These are phyloP conservation scores for Coluber constrictor DNA, from an alignment of 2,797 vertebrate species.

Conservation along the genomic window DNA sequence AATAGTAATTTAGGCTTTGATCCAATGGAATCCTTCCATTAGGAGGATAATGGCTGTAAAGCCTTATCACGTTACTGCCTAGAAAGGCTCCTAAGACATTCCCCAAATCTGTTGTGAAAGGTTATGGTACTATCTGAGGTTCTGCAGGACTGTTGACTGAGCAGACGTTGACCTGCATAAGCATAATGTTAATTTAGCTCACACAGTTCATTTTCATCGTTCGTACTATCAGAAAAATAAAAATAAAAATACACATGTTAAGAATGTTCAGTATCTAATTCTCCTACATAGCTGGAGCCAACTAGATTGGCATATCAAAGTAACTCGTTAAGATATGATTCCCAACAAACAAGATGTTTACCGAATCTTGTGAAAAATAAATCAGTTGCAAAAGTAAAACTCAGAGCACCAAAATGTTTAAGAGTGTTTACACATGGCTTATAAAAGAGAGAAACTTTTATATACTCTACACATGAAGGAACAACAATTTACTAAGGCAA, in stretches of 20 bases:
- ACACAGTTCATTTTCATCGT: constrained; percentile 6
- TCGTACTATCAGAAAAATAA: background rate
- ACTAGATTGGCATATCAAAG: background rate
- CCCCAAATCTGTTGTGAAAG: background rate
- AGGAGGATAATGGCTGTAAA: background rate
- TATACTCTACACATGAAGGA: background rate
- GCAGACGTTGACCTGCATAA: background rate
- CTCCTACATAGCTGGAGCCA: background rate
- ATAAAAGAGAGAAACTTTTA: background rate
- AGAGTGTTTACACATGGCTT: background rate
- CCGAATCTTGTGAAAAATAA: background rate
- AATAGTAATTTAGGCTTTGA: constrained; percentile 21
- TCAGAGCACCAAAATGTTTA: background rate
- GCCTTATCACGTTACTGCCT: background rate
- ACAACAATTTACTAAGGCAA: background rate
- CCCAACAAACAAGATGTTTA: background rate
- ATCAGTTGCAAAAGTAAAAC: background rate
- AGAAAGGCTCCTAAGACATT: background rate
- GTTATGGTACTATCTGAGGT: background rate
- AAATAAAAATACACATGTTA: background rate
- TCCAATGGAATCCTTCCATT: background rate
- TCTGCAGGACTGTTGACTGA: background rate
- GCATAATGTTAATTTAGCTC: constrained; percentile 4
- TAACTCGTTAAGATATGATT: background rate
- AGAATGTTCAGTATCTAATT: background rate